Base-by-base conservation (phyloP, 2,797 vertebrate genomes). In the Stomatorhinus walkeri region DNA sequence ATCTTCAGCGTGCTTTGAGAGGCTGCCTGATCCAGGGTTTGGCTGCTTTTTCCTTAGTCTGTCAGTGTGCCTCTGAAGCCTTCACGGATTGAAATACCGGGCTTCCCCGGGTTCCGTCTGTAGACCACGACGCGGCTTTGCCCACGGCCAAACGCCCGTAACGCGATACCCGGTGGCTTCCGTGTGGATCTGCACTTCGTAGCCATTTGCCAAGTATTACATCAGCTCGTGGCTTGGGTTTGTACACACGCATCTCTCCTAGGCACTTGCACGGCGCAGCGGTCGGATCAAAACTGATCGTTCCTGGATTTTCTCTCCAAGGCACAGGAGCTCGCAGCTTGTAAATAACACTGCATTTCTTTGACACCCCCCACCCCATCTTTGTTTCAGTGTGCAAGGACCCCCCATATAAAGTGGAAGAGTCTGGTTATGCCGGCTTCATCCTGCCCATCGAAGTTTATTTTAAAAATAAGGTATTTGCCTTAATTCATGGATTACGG, bases 381-480 rank as follows among this genome's bases (percentile, higher is more conserved):
- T 93, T 92, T 90, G 1, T 95, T 96, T 90, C 95, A 99, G 98
- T 99, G 93, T 98, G 97, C 94, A 99, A 98, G 95, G 98, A 99
- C 92, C 98, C 98, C 84, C 98, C 98, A 0, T 99, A 99, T 95
- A 99, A 99, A 96, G 97, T 99, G 93, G 98, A 99, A 95, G 98
- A 99, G 94, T 99, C 96, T 90, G 98, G 98, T 92, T 99, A 99
- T 93, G 98, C 98, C 92, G 98, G 98, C 93, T 99, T 99, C 94
- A 99, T 99, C 94, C 94, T 99, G 94, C 98, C 98, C 22, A 98
- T 99, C 93, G 98, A 99, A 93, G 98, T 99, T 93, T 99, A 99
- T 95, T 99, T 99, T 96, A 98, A 95, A 96, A 99, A 99, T 92
- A 99, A 99, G 98, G 98, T 99, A 93, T 54, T n/a, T 86, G 59